Percentiles rank a stretch among this genome's conserved stretches.
Evolutionary conservation across 2,797 vertebrate species (phyloP).

Genomic region (Propithecus deckenii): DNA sequence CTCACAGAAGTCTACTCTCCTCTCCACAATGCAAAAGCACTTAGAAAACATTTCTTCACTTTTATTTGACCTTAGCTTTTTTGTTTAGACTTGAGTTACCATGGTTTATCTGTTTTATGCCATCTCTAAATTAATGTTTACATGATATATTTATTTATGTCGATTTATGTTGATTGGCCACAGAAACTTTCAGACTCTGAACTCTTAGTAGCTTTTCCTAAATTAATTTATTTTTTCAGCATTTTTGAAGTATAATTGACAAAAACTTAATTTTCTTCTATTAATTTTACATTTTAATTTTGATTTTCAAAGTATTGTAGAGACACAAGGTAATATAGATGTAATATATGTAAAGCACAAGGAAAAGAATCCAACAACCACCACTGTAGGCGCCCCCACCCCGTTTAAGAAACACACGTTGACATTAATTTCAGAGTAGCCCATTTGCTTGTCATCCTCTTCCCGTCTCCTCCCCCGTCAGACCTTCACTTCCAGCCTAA

Average conservation of each 20-base stretch:
- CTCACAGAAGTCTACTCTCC: background rate
- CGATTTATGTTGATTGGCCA: no score
- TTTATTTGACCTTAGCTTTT: background rate
- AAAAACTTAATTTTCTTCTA: background rate
- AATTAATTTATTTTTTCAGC: background rate
- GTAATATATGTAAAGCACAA: no score
- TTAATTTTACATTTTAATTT: background rate
- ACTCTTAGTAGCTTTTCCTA: background rate
- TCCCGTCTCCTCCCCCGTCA: fast-evolving
- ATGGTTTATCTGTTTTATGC: background rate
- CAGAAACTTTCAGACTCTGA: background rate
- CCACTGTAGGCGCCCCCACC: fast-evolving
- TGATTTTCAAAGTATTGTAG: background rate
- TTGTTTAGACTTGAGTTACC: background rate
- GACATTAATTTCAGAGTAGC: fast-evolving
- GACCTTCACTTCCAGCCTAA: no score
- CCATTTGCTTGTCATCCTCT: fast-evolving
- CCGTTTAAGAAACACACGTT: fast-evolving
- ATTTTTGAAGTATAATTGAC: background rate
- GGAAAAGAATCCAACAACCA: no score
- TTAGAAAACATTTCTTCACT: background rate
- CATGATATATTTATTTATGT: background rate
- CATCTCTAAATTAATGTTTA: background rate
- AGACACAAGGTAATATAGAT: background rate
- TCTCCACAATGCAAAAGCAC: background rate